Percentiles rank a stretch among this genome's conserved stretches.
phyloP scores from a whole-genome alignment of 2,113 vertebrate species.

The Megaceryle maxima region DNA sequence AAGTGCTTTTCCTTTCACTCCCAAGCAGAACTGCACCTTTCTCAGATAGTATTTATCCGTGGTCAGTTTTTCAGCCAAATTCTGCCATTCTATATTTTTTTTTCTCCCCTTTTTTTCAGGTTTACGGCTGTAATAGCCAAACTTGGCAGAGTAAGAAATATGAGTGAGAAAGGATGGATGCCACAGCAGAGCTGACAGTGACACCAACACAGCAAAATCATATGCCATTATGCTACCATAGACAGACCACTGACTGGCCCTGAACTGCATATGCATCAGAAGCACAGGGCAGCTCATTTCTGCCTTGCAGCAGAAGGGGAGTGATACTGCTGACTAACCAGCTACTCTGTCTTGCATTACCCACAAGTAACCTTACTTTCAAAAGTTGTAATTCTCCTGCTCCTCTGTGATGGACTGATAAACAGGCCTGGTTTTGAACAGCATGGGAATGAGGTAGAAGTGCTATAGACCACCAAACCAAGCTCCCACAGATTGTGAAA shows the following conservation, averaged over 20 bases:
- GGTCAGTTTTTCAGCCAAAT: not conserved
- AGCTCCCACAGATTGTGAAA: not conserved
- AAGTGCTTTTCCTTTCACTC: not conserved
- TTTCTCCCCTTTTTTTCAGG: not conserved
- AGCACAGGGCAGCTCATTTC: not conserved
- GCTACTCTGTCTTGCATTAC: not conserved
- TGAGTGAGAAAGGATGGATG: not conserved
- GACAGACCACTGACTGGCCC: not conserved
- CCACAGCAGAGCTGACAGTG: not conserved
- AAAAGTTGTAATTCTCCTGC: not conserved
- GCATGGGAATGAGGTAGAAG: not conserved
- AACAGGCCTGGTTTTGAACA: not conserved
- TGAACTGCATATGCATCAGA: fast-evolving
- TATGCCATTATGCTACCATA: not conserved
- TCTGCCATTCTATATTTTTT: not conserved
- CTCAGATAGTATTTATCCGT: not conserved
- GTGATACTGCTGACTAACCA: not conserved
- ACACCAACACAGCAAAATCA: not conserved
- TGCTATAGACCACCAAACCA: not conserved
- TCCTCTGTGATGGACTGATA: not conserved
- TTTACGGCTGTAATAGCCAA: not conserved
- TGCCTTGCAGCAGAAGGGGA: not conserved
- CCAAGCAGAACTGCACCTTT: not conserved
- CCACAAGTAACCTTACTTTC: not conserved
- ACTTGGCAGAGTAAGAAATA: not conserved